A percentile compares a stretch with the other conserved stretches of the same genome.
Evolutionary conservation across 2,113 vertebrate genomes (phyloP).

Genomic region (Oreotrochilus melanogaster): DNA sequence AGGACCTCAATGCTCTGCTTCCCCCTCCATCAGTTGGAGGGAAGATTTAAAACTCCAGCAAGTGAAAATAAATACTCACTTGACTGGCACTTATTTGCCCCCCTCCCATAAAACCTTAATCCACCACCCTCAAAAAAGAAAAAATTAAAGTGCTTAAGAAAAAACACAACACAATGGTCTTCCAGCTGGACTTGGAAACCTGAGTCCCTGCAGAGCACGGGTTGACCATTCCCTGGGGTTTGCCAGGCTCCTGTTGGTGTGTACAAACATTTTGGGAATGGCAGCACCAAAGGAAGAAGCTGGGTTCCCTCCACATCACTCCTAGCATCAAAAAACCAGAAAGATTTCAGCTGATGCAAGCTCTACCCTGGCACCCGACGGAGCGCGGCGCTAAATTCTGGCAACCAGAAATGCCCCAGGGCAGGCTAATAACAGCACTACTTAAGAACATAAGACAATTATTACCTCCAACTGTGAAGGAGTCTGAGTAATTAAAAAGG

Average conservation of each 20-base stretch:
- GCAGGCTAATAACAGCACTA: conserved; percentile 84
- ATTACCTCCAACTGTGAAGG: conserved; percentile 84
- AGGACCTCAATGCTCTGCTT: fast-evolving
- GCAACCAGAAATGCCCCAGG: conserved; percentile 81
- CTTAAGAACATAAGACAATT: conserved; percentile 82
- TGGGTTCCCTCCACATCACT: neutral
- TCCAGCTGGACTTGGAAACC: neutral
- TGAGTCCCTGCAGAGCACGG: fast-evolving
- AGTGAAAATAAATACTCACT: neutral
- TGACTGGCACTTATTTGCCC: neutral
- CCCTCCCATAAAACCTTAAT: neutral
- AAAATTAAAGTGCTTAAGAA: neutral
- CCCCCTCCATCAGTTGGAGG: neutral
- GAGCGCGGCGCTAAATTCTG: conserved; percentile 72
- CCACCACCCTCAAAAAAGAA: no score
- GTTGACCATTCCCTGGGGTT: no score
- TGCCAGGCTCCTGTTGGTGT: neutral
- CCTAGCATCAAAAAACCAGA: neutral
- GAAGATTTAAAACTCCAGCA: neutral
- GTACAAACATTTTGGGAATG: neutral
- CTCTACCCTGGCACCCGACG: conserved; percentile 59
- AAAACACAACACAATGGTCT: fast-evolving
- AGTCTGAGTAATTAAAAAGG: conserved; percentile 86
- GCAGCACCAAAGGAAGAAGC: neutral
- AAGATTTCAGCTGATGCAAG: conserved; percentile 15